Evolutionary conservation across 2,888 invertebrate genomes (phyloP).

Genomic region (Sialis fuliginosa): DNA sequence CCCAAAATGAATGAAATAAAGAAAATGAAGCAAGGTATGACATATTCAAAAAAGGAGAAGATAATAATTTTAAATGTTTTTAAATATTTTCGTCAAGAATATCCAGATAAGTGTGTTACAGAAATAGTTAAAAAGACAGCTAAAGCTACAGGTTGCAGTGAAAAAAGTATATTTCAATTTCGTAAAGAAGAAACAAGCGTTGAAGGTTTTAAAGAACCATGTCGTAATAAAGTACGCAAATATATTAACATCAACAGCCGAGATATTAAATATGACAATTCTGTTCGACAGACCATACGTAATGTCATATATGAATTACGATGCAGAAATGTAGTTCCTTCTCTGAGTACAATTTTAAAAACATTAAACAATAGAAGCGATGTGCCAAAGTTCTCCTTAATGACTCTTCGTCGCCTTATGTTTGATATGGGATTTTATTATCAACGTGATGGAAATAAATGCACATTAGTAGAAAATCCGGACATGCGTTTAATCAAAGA

Average conservation of each 20-base stretch:
- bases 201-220: constrained; percentile 23
- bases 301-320: constrained; percentile 22
- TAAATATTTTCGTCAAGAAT: constrained; percentile 21
- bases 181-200: constrained; percentile 23
- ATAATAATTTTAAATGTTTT: constrained; percentile 25
- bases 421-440: constrained; percentile 26
- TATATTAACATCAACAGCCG: constrained; percentile 24
- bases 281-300: constrained; percentile 20
- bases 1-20: constrained; percentile 15
- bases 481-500: constrained; percentile 6
- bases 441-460: constrained; percentile 22
- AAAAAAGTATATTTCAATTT: constrained; percentile 24
- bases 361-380: constrained; percentile 17
- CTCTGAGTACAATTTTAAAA: constrained; percentile 21
- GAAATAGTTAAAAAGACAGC: constrained; percentile 22
- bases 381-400: constrained; percentile 23
- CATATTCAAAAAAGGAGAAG: constrained; percentile 24
- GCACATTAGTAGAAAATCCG: constrained; percentile 19
- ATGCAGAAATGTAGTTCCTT: constrained; percentile 20
- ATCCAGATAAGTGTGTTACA: constrained; percentile 21
- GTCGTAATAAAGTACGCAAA: constrained; percentile 22
- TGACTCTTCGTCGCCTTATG: constrained; percentile 22
- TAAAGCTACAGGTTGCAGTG: constrained; percentile 25
- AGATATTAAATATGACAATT: constrained; percentile 22
- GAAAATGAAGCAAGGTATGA: constrained; percentile 27